Conservation (phyloP, 2,797 vertebrate genomes). For the Chiroxiphia lanceolata region DNA sequence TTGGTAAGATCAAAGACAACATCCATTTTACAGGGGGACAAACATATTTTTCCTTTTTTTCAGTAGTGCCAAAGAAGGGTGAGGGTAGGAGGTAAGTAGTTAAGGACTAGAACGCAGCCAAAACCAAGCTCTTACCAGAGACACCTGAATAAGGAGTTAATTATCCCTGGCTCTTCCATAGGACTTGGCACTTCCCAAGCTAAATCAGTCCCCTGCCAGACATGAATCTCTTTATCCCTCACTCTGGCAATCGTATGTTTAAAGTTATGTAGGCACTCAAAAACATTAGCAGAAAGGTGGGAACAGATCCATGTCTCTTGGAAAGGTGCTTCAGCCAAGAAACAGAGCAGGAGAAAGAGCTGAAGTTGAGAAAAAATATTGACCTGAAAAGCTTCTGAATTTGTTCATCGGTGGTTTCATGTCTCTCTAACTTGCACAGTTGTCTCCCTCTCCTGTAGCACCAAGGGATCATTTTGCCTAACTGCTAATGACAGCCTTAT, state of each 20-base stretch:
- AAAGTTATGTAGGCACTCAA: not conserved
- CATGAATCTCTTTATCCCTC: not conserved
- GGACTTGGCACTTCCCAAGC: not conserved
- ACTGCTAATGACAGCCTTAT: not conserved
- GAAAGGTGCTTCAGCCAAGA: not conserved
- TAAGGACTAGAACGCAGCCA: not conserved
- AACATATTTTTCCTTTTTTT: not conserved
- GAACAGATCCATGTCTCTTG: accelerated
- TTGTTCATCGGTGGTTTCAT: not conserved
- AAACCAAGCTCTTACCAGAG: not conserved
- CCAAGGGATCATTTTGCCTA: not conserved
- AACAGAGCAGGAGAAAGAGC: not conserved
- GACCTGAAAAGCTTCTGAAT: not conserved
- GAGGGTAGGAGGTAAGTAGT: not conserved
- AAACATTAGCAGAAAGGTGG: not conserved
- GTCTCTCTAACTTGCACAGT: not conserved
- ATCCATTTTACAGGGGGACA: not conserved
- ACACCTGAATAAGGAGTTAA: not conserved
- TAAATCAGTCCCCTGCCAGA: not conserved
- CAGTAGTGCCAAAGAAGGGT: not conserved
- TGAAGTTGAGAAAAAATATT: not conserved
- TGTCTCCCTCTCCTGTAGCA: not conserved
- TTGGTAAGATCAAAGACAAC: not conserved
- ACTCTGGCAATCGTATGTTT: not conserved
- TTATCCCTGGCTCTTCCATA: not conserved